Evolutionary conservation across 2,113 vertebrate genomes (phyloP).

Genomic region (Ophthalmolycus amberensis): DNA sequence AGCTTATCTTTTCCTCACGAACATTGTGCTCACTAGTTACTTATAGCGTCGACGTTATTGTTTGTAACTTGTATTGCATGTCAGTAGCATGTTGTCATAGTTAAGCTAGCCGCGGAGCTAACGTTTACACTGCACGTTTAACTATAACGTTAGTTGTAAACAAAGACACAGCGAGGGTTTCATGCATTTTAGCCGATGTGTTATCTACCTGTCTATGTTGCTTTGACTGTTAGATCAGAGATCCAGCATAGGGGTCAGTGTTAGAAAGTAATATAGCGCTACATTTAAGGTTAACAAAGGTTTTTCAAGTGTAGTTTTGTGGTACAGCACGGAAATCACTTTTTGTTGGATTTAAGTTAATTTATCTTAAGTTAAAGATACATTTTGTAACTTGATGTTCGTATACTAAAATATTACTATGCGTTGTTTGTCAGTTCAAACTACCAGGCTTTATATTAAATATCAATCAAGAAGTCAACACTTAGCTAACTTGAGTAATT

Average conservation of each 20-base stretch:
- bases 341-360: neutral
- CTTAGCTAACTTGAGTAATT: too few species aligned
- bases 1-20: neutral
- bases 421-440: neutral
- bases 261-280: neutral
- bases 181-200: neutral
- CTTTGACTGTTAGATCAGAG: neutral
- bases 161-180: neutral
- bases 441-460: neutral
- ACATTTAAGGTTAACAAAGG: neutral
- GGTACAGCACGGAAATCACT: neutral
- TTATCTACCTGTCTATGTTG: neutral
- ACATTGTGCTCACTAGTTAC: neutral
- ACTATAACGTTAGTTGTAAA: neutral
- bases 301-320: neutral
- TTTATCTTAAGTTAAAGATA: neutral
- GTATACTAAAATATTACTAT: neutral
- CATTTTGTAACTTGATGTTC: neutral
- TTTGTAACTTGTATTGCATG: neutral
- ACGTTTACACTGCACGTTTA: neutral
- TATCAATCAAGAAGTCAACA: neutral
- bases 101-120: neutral
- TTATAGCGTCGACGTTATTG: fast-evolving
- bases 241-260: neutral
- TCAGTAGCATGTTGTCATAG: fast-evolving